Percentiles rank a stretch among this genome's conserved stretches.
These are phyloP conservation scores for Synergus laeviventris DNA, from an alignment of 2,888 invertebrate genomes.

Conservation along the genomic window DNA sequence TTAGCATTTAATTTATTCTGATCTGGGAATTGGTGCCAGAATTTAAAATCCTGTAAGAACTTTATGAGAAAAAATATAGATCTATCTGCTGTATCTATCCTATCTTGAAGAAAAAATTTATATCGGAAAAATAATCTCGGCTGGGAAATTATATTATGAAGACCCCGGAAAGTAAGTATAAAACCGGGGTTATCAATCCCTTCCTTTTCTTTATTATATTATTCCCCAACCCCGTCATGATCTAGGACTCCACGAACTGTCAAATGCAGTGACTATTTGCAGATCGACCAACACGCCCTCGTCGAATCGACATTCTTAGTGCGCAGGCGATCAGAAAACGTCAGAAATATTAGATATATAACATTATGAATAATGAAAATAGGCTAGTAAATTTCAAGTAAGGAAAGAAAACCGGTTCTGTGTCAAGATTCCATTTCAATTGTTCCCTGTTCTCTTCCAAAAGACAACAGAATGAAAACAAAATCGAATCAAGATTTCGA, in stretches of 20 bases:
- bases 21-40: not conserved
- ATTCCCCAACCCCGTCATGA: not conserved
- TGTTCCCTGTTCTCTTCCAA: not conserved
- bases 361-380: not conserved
- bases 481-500: not conserved
- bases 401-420: not conserved
- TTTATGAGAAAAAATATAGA: not conserved
- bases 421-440: conserved; percentile 1
- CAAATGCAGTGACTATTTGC: conserved; percentile 23
- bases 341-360: not conserved
- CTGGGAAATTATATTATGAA: conserved; percentile 3
- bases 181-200: conserved; percentile 2
- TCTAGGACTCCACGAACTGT: conserved; percentile 7
- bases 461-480: not conserved
- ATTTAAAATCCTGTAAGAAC: not conserved
- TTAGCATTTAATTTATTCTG: no score
- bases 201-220: conserved; percentile 1
- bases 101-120: not conserved
- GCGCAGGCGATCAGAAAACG: conserved; percentile 47
- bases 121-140: not conserved
- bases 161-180: not conserved
- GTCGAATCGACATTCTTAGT: conserved; percentile 49
- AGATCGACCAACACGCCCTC: conserved; percentile 50
- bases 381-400: not conserved
- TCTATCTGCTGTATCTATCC: no score